These are phyloP conservation scores for Machimus rusticus DNA, from an alignment of 2,888 invertebrate species.

Conservation along the genomic window DNA sequence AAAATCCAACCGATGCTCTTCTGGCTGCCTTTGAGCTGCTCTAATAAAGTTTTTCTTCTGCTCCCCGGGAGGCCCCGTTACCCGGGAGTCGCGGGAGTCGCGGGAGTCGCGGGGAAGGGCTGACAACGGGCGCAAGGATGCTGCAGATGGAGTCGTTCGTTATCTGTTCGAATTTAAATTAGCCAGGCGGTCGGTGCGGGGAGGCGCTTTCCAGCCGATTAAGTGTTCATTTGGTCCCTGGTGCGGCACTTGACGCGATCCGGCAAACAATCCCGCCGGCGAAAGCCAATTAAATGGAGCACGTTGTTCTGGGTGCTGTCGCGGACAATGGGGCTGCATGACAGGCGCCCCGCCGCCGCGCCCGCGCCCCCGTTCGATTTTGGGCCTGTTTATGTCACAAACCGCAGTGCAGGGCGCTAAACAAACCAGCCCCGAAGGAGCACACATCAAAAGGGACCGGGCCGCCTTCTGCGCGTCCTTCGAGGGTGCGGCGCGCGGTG, in stretches of 20 bases:
- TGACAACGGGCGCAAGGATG: not conserved
- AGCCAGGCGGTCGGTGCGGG: not conserved
- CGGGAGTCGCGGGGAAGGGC: not conserved
- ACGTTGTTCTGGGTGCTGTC: not conserved
- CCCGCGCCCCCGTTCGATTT: not conserved
- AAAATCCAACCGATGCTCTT: constrained; percentile 43
- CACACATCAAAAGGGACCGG: constrained; percentile 39
- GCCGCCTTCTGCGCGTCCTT: not conserved
- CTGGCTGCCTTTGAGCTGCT: constrained; percentile 44
- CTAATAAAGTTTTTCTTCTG: constrained; percentile 43
- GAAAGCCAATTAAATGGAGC: constrained; percentile 45
- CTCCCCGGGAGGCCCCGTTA: not conserved
- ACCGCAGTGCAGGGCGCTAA: constrained; percentile 19
- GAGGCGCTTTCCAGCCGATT: constrained; percentile 47
- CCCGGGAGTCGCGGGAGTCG: no score
- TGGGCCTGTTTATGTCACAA: constrained; percentile 18
- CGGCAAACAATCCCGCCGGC: constrained; percentile 23
- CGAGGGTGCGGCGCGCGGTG: not conserved
- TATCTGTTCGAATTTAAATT: constrained; percentile 23
- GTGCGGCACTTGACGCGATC: constrained; percentile 6
- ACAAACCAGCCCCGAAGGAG: constrained; percentile 43
- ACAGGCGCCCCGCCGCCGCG: not conserved
- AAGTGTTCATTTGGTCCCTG: constrained; percentile 44
- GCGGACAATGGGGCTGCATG: constrained; percentile 2
- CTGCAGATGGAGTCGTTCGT: not conserved